Base-by-base conservation (phyloP, 64 coral and sea anemone species). In the Porites australiensis region DNA sequence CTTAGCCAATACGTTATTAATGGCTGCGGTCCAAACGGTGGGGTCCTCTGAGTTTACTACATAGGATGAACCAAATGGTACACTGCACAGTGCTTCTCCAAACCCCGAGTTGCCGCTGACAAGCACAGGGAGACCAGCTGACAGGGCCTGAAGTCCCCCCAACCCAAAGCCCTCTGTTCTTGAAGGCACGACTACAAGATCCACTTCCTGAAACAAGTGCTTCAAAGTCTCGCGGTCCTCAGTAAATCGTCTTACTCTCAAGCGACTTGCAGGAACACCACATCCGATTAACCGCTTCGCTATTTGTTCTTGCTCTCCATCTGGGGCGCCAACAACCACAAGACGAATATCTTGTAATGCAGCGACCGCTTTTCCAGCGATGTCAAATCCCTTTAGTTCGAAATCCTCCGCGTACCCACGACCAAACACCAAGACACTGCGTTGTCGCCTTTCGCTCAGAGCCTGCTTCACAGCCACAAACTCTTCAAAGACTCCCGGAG, bases 81-180 rank as follows among this genome's bases (percentile, higher is more conserved):
- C 82, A 3, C 48, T 66, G 63, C 6, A 10, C n/a, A 85, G 46
- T 67, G 61, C 62, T 68, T 66, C 50, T 64, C 82, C 82, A 85
- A 85, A 68, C 15, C 65, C 82, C 19, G 60, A 85, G 11, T 85
- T 66, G 5, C 67, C 19, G 22, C 82, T 85, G 44, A 85, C 82
- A 67, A 63, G 82, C 43, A 85, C 82, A 49, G 82, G 82, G 60
- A 85, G 60, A 66, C 82, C 82, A 50, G 82, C 82, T 49, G 82
- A 85, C 62, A 85, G n/a, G 14, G 43, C 58, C 4, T 66, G 44
- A 13, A 85, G 60, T 12, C 82, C 82, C 9, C 23, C 50, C 15
- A 85, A 18, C 14, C 82, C 82, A 52, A 85, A 85, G 2, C 65
- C 82, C 14, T 68, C 82, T 46, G 62, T 66, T 9, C 82, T 63